Conservation (phyloP, 2,113 vertebrate genomes). For the Hemiprocne comata region DNA sequence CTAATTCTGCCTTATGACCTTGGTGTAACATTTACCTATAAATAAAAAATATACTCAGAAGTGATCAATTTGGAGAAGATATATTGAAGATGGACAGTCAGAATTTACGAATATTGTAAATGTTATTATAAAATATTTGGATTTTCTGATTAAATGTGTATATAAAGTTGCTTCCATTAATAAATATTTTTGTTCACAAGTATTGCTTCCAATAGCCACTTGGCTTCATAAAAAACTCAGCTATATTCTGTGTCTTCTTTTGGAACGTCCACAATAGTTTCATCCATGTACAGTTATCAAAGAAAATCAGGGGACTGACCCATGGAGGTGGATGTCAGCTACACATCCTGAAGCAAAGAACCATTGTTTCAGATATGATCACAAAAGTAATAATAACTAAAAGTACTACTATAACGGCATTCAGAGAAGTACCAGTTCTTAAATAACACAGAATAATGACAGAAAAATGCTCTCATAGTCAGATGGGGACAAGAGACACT, state of each 20-base stretch:
- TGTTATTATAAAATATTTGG: not conserved
- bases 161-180: not conserved
- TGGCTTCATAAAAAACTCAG: not conserved
- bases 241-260: not conserved
- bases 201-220: not conserved
- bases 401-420: slow-evolving; percentile 23
- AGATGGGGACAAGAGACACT: not conserved
- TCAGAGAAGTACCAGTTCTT: not conserved
- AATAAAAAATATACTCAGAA: slow-evolving; percentile 74
- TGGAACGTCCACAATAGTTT: not conserved
- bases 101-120: not conserved
- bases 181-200: not conserved
- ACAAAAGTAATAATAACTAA: slow-evolving; percentile 18
- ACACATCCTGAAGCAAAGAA: slow-evolving; percentile 20
- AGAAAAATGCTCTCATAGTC: not conserved
- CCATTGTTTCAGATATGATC: not conserved
- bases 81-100: not conserved
- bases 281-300: not conserved
- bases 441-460: not conserved
- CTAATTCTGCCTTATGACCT: slow-evolving; percentile 82
- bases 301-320: not conserved
- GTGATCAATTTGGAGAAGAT: slow-evolving; percentile 49
- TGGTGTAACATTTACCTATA: slow-evolving; percentile 74
- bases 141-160: not conserved
- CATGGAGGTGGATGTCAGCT: not conserved